Base-by-base conservation (phyloP, 2,888 invertebrate genomes). In the Argynnis bischoffii region DNA sequence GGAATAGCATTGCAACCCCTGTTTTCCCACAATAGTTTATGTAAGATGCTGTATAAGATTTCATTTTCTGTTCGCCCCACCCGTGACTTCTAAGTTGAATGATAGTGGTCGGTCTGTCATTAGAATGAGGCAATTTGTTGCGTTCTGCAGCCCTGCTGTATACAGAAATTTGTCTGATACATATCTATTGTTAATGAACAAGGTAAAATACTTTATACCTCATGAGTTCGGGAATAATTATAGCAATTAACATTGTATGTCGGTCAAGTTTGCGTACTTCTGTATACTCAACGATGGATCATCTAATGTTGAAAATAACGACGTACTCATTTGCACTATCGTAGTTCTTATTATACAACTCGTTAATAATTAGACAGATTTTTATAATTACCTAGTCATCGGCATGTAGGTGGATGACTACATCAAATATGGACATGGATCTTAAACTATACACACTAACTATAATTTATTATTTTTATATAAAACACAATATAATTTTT, bases 51-150 rank as follows among this genome's bases (percentile, higher is more conserved):
- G 54, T 51, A 53, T 55, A 55, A 67, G 59, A 64, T 72, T 73
- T 65, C 69, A 66, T 71, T 73, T 77, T 83, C 80, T 83, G 72
- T 73, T 83, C 90, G 91, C 92, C 91, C 92, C 92, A 90, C 90
- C 91, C 90, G 87, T 82, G 82, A 79, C 77, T 80, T 80, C 80
- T 82, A 80, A 78, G 79, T 82, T 86, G 85, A 87, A 83, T 85
- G 84, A 83, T 84, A 83, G 69, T 73, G 63, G 64, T 74, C 71
- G 67, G 67, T 79, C 83, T 86, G 85, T 87, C 86, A 84, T 83
- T 85, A 81, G 79, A 85, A 83, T 83, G 82, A 84, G 81, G 85
- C 85, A 83, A 83, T 84, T 85, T 84, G 85, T 86, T 87, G 83
- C 84, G 78, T 81, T 81, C 77, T 74, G 77, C 78, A 80, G 78